Evolutionary conservation across 2,113 vertebrate species (phyloP), one percentile per base, ranked within the genome.

Genomic region (Chinchilla lanigera): DNA sequence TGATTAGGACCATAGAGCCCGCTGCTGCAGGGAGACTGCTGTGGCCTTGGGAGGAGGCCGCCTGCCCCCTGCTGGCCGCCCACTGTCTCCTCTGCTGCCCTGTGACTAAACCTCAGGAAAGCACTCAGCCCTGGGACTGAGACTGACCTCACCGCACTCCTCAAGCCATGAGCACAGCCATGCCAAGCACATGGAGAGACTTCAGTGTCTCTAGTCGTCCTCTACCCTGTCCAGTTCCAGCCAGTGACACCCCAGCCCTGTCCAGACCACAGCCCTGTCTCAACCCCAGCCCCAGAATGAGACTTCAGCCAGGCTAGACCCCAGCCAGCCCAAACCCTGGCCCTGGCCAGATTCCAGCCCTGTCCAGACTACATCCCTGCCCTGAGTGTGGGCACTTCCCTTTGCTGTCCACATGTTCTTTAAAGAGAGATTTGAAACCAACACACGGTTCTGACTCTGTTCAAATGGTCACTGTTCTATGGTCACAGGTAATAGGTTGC

Each of bases 61-160:
- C 54, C 97, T 95, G 97, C 97, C 97, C 86, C 85, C 97, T 97
- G 61, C 94, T 93, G 93, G 94, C 44, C 65, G 52, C 6, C 12
- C 4, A 0, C 8, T 0, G 35, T 10, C 22, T 73, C 69, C 60
- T 38, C 10, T 17, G 30, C 63, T 11, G 58, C 54, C 2, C 24
- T 33, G 0, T 3, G 28, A 80, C 28, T 81, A 16, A n/a, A 44
- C 17, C 28, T 44, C 5, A 38, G 0, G 41, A 54, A 38, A 35
- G 28, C 26, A 9, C 4, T 3, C 50, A 14, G 47, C 13, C 8
- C 3, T 28, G 30, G n/a, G 33, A 17, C 65, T 69, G 35, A 69
- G 67, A 44, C 7, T 22, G 24, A 44, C 44, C 26, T 33, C 28
- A 22, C 20, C 54, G 24, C 67, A 86, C 52, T 69, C 75, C 47